Percentiles rank a stretch among this genome's conserved stretches.
phyloP scores from a whole-genome alignment of 2,888 invertebrate genomes.

The Trachelus troglodyta region DNA sequence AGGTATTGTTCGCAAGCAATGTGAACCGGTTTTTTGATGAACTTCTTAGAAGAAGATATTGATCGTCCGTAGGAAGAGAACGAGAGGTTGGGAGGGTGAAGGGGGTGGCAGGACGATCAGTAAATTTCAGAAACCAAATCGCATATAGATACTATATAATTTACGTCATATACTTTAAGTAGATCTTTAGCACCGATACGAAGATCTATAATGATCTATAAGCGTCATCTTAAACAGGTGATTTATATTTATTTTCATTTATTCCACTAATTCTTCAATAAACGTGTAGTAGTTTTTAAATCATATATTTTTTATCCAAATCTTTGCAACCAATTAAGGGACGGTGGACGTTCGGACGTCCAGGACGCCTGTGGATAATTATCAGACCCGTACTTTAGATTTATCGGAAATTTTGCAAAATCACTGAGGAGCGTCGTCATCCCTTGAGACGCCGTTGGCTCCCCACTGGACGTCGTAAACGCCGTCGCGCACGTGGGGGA shows the following conservation, averaged over 20 bases:
- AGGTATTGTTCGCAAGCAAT: not conserved
- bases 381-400: constrained; percentile 29
- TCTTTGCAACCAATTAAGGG: not conserved
- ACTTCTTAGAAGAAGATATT: not conserved
- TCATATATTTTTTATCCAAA: not conserved
- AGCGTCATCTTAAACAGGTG: not conserved
- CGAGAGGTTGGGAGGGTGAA: not conserved
- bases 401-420: constrained; percentile 44
- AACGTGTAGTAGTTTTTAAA: not conserved
- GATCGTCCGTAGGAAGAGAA: not conserved
- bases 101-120: not conserved
- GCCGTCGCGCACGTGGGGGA: constrained; percentile 43
- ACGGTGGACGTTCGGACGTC: not conserved
- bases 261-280: not conserved
- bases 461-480: constrained; percentile 1
- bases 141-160: not conserved
- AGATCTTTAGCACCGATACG: not conserved
- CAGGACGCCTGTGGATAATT: not conserved
- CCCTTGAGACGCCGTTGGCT: constrained; percentile 1
- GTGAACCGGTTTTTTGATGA: not conserved
- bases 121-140: not conserved
- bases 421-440: constrained; percentile 19
- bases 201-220: no score
- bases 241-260: not conserved
- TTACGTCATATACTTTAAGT: not conserved